Conservation (phyloP, 2,113 vertebrate genomes). For the Xyrauchen texanus region DNA sequence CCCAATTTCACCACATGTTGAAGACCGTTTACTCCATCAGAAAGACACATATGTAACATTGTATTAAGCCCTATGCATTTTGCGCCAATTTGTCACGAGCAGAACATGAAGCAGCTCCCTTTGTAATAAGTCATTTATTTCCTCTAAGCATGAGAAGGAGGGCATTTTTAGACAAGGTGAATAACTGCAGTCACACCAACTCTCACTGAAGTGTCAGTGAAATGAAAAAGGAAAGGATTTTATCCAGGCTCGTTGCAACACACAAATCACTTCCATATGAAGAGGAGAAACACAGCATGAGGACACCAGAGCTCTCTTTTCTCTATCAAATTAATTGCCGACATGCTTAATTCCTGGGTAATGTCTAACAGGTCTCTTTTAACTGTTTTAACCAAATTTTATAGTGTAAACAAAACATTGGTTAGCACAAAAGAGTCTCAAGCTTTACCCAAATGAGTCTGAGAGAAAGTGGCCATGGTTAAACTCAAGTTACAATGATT, state of each 20-base stretch:
- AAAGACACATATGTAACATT: not conserved
- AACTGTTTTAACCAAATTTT: too few species aligned
- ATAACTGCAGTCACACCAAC: constrained; percentile 62
- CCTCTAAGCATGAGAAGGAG: constrained; percentile 40
- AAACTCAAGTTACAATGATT: too few species aligned
- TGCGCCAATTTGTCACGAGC: constrained; percentile 34
- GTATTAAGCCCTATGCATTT: not conserved
- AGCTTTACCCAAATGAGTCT: too few species aligned
- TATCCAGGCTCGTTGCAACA: constrained; percentile 42
- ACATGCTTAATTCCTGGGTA: too few species aligned
- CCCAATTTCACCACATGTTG: constrained; percentile 4
- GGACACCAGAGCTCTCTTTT: constrained; percentile 45
- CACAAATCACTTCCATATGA: constrained; percentile 73
- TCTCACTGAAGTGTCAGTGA: constrained; percentile 52
- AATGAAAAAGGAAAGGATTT: constrained; percentile 38
- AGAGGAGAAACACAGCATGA: constrained; percentile 51
- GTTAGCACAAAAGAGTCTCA: too few species aligned
- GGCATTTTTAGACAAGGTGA: constrained; percentile 67
- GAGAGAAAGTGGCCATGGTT: too few species aligned
- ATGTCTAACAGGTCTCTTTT: too few species aligned
- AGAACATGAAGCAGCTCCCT: constrained; percentile 36
- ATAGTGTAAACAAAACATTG: too few species aligned
- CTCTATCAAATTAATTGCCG: not conserved
- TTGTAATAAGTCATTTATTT: constrained; percentile 50
- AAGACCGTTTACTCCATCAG: constrained; percentile 18